These are phyloP conservation scores for Stratiolaelaps scimitus DNA, from an alignment of 1,140 invertebrate genomes.

Conservation along the genomic window DNA sequence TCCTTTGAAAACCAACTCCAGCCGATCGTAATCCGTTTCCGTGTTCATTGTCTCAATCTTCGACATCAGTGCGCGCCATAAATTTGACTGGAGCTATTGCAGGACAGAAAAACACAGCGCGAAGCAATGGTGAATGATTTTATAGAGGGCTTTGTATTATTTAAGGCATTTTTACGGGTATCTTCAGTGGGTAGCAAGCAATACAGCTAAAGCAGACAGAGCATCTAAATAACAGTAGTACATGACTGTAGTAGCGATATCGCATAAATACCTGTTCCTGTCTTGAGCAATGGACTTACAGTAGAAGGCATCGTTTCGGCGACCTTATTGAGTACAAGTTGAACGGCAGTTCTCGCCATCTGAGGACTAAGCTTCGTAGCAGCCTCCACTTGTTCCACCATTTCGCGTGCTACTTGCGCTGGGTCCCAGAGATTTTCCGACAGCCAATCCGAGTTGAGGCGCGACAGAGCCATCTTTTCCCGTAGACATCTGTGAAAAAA, in stretches of 20 bases:
- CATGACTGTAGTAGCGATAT: constrained; percentile 31
- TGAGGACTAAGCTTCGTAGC: constrained; percentile 27
- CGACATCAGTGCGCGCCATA: constrained; percentile 34
- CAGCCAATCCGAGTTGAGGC: constrained; percentile 23
- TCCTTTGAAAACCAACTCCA: constrained; percentile 64
- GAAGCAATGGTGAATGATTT: constrained; percentile 4
- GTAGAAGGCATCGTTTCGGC: constrained; percentile 21
- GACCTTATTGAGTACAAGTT: constrained; percentile 8
- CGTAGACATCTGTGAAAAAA: constrained; percentile 6
- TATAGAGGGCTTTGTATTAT: constrained; percentile 33
- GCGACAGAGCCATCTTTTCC: constrained; percentile 23
- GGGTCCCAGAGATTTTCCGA: constrained; percentile 25
- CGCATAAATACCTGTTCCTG: not conserved
- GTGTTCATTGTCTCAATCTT: constrained; percentile 30
- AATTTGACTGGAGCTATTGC: constrained; percentile 32
- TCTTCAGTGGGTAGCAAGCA: too few relatives aligned
- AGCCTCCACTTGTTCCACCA: constrained; percentile 46
- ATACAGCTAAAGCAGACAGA: too few relatives aligned
- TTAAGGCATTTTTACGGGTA: constrained; percentile 38
- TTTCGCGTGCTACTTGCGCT: constrained; percentile 45
- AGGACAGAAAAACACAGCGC: constrained; percentile 5
- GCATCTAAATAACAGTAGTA: too few relatives aligned
- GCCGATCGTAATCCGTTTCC: constrained; percentile 61
- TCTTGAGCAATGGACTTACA: not conserved
- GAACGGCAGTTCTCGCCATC: constrained; percentile 21